Evolutionary conservation across 2,888 invertebrate genomes (phyloP).

Genomic region (Nymphalis c-album): DNA sequence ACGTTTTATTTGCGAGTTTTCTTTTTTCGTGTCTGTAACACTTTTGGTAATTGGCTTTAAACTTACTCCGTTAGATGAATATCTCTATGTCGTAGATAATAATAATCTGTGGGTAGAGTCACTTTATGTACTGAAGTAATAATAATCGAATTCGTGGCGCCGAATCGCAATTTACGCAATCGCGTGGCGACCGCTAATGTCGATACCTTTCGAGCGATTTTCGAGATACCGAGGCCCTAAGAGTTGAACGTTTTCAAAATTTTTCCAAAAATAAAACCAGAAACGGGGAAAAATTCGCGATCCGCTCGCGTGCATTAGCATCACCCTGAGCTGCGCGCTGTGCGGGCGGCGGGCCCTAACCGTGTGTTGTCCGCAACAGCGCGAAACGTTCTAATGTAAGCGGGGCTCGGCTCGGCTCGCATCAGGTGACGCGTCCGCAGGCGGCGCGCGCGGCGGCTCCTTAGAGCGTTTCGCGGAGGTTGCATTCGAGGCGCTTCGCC

Average conservation of each 20-base stretch:
- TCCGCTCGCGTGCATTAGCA: constrained; percentile 32
- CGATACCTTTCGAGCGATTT: neutral
- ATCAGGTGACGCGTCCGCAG: constrained; percentile 67
- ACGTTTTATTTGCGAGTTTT: constrained; percentile 41
- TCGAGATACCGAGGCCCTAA: neutral
- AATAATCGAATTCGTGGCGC: no score
- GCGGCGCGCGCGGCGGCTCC: constrained; percentile 81
- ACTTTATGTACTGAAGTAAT: neutral
- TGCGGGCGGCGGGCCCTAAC: constrained; percentile 46
- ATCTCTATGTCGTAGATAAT: neutral
- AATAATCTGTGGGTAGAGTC: neutral
- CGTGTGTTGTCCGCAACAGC: constrained; percentile 61
- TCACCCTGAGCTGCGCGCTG: constrained; percentile 37
- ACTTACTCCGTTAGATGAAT: constrained; percentile 22
- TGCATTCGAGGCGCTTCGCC: constrained; percentile 86
- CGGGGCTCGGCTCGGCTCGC: constrained; percentile 33
- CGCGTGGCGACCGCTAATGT: no score
- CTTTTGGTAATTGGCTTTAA: constrained; percentile 32
- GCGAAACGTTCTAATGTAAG: constrained; percentile 75
- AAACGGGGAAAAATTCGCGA: constrained; percentile 6
- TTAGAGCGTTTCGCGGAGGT: constrained; percentile 89
- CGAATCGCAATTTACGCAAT: no score
- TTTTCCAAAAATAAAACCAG: neutral
- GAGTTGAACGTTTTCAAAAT: constrained; percentile 24
- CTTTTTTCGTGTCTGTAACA: constrained; percentile 25